phyloP scores from a whole-genome alignment of 2,888 invertebrate genomes.

The Apotomis turbidana region DNA sequence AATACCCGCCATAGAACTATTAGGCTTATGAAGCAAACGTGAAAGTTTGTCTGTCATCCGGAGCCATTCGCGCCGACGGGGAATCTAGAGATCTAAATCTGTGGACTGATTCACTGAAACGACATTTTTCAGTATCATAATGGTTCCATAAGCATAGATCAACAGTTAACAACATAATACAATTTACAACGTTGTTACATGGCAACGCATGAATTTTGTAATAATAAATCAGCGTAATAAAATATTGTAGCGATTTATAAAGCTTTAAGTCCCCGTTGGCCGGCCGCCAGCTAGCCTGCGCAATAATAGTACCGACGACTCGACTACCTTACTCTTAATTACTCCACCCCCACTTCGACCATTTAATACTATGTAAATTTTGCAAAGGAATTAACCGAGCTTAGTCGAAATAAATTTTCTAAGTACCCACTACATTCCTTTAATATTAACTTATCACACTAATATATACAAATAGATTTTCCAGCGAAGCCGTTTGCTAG shows the following conservation, averaged over 20 bases:
- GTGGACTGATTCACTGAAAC: conserved; percentile 6
- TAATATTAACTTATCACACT: not conserved
- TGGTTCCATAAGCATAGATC: conserved; percentile 18
- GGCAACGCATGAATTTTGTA: conserved; percentile 59
- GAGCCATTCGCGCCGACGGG: not conserved
- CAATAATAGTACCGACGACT: conserved; percentile 77
- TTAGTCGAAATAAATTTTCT: conserved; percentile 19
- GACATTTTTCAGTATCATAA: conserved; percentile 5
- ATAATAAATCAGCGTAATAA: conserved; percentile 69
- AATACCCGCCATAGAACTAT: conserved; percentile 44
- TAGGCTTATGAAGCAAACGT: conserved; percentile 39
- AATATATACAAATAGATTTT: not conserved
- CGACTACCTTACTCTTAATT: conserved; percentile 71
- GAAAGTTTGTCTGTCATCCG: conserved; percentile 31
- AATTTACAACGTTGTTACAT: conserved; percentile 44
- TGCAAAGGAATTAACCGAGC: conserved; percentile 26
- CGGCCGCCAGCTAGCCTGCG: conserved; percentile 68
- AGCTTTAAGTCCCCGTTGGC: conserved; percentile 73
- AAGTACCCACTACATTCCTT: not conserved
- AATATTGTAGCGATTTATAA: conserved; percentile 72
- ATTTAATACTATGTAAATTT: conserved; percentile 42
- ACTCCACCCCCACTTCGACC: conserved; percentile 69
- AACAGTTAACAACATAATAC: conserved; percentile 28
- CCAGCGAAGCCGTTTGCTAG: not conserved
- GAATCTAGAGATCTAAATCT: conserved; percentile 2